These are phyloP conservation scores for Mormyrus hasselquistii DNA, from an alignment of 2,797 vertebrate species.

Conservation along the genomic window DNA sequence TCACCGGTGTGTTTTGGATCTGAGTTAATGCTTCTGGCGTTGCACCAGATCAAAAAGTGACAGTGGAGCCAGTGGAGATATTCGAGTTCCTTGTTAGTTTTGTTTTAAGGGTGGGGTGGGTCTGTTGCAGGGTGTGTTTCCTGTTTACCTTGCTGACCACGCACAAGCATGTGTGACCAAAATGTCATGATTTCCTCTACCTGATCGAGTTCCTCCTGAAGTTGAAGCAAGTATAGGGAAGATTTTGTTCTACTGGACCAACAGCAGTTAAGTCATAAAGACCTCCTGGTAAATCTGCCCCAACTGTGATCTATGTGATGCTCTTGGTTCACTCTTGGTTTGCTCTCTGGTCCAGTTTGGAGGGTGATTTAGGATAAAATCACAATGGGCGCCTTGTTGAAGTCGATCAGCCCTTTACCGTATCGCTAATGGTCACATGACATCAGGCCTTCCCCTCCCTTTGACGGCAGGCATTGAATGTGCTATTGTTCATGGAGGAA, in stretches of 20 bases:
- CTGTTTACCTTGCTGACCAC: neutral
- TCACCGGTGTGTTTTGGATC: neutral
- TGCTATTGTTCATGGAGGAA: slow-evolving; percentile 1
- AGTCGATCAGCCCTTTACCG: neutral
- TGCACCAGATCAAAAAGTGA: neutral
- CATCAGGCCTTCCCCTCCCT: neutral
- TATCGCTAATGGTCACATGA: neutral
- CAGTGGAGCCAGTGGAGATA: neutral
- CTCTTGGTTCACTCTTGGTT: neutral
- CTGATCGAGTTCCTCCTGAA: neutral
- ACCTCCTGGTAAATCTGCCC: neutral
- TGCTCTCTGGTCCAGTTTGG: neutral
- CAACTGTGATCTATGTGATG: neutral
- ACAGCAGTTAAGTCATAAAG: neutral
- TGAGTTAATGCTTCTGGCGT: neutral
- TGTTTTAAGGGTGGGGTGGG: neutral
- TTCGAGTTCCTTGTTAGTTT: neutral
- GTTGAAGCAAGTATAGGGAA: neutral
- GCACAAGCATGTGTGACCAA: neutral
- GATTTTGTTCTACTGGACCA: neutral
- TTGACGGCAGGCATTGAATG: neutral
- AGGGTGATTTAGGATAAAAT: neutral
- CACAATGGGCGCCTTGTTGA: neutral
- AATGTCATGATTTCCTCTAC: neutral
- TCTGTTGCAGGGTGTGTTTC: neutral